Evolutionary conservation across 1,140 invertebrate species (phyloP).

Genomic region (Drosophila eugracilis): DNA sequence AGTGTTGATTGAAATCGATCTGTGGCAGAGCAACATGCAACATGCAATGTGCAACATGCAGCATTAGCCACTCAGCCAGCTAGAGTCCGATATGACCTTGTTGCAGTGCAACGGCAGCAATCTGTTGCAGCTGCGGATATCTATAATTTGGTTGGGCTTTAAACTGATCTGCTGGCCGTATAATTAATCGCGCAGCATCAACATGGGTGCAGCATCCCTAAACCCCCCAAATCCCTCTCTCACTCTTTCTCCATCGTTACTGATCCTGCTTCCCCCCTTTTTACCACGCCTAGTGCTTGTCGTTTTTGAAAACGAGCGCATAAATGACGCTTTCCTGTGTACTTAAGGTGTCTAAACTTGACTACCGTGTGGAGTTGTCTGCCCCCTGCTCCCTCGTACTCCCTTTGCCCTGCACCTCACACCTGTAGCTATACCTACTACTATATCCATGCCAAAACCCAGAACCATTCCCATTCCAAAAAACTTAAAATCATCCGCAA

Average conservation of each 20-base stretch:
- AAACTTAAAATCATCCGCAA: conserved; percentile 57
- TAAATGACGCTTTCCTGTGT: conserved; percentile 82
- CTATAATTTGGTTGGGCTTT: conserved; percentile 56
- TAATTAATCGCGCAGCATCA: conserved; percentile 62
- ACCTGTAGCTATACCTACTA: conserved; percentile 6
- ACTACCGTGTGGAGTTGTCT: conserved; percentile 60
- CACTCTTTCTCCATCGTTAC: background rate
- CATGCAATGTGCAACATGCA: conserved; percentile 11
- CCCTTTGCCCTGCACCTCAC: too few relatives aligned
- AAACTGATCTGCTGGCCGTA: conserved; percentile 57
- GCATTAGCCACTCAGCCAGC: conserved; percentile 31
- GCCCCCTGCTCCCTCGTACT: background rate
- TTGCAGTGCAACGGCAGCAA: conserved; percentile 52
- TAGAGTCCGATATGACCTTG: conserved; percentile 36
- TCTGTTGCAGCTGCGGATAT: conserved; percentile 33
- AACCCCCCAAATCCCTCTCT: background rate
- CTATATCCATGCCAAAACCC: conserved; percentile 9
- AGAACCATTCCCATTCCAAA: conserved; percentile 30
- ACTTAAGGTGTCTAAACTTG: conserved; percentile 82
- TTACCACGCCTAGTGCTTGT: conserved; percentile 72
- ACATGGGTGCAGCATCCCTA: conserved; percentile 22
- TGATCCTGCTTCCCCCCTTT: background rate
- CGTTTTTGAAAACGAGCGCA: conserved; percentile 73
- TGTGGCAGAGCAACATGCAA: conserved; percentile 21
- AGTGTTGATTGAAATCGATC: conserved; percentile 76